Evolutionary conservation across 2,113 vertebrate species (phyloP).

Genomic region (Sardina pilchardus): DNA sequence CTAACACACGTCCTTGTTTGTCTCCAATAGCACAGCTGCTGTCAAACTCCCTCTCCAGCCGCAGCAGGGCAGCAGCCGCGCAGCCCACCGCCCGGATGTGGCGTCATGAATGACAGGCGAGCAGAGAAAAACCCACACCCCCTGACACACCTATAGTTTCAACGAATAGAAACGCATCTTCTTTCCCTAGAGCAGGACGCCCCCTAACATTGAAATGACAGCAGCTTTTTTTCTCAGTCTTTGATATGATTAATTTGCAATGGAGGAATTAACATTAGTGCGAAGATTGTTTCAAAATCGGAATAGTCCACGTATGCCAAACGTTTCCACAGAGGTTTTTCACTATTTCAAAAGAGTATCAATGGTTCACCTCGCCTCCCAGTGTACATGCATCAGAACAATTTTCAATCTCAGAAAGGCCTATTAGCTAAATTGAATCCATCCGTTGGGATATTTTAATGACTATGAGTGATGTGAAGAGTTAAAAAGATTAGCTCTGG

Average conservation of each 20-base stretch:
- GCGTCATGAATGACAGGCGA: conserved; percentile 59
- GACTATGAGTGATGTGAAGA: neutral
- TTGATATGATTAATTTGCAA: neutral
- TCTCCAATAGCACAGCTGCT: conserved; percentile 61
- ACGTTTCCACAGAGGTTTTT: neutral
- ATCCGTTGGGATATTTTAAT: neutral
- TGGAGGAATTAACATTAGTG: neutral
- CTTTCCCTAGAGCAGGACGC: conserved; percentile 48
- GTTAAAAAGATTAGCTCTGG: neutral
- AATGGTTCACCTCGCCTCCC: neutral
- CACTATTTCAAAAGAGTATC: no score
- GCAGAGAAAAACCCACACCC: conserved; percentile 50
- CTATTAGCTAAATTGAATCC: neutral
- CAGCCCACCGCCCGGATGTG: conserved; percentile 63
- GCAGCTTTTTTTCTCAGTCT: neutral
- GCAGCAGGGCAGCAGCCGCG: conserved; percentile 33
- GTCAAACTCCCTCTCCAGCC: conserved; percentile 70
- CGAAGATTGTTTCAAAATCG: neutral
- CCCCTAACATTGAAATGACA: conserved; percentile 48
- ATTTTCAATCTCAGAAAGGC: neutral
- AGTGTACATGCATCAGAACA: neutral
- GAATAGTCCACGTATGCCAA: neutral
- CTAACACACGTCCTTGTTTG: conserved; percentile 60
- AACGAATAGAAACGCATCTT: conserved; percentile 60
- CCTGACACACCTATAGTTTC: conserved; percentile 73